Percentiles rank a stretch among this genome's conserved stretches.
phyloP scores from a whole-genome alignment of 2,797 vertebrate species.

The Podarcis siculus region DNA sequence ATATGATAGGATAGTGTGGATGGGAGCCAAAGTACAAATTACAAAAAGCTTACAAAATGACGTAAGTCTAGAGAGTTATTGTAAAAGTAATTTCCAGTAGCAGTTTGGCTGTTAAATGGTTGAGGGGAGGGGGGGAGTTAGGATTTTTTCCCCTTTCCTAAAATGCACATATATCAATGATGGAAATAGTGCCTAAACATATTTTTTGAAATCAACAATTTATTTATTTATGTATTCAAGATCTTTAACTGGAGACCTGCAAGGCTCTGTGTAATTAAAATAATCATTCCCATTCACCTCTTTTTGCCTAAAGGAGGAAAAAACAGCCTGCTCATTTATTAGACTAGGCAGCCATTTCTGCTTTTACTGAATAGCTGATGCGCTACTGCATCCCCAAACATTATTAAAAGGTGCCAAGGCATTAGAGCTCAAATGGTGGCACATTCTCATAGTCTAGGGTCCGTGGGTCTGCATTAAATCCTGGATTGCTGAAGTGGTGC shows the following conservation, averaged over 20 bases:
- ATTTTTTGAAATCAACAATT: constrained; percentile 8
- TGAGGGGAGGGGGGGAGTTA: neutral
- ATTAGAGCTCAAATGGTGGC: neutral
- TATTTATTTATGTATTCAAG: constrained; percentile 27
- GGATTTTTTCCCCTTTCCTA: constrained; percentile 16
- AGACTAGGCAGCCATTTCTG: neutral
- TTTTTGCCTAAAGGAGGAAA: neutral
- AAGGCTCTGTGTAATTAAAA: constrained; percentile 36
- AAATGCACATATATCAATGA: neutral
- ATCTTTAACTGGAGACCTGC: constrained; percentile 29
- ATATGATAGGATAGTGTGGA: constrained; percentile 18
- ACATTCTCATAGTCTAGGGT: neutral
- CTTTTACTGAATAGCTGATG: neutral
- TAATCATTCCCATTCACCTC: constrained; percentile 11
- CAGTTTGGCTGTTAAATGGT: constrained; percentile 6
- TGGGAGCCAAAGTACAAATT: constrained; percentile 45
- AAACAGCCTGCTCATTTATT: constrained; percentile 6
- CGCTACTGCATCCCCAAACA: neutral
- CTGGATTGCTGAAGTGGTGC: neutral
- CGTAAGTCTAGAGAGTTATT: constrained; percentile 36
- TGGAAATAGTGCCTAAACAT: constrained; percentile 4
- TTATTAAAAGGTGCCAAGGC: constrained; percentile 6
- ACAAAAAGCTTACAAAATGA: constrained; percentile 28
- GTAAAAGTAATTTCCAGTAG: constrained; percentile 20
- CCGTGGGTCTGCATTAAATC: neutral